A percentile compares a stretch with the other conserved stretches of the same genome.
Evolutionary conservation across 2,888 invertebrate species (phyloP).

Genomic region (Autographa gamma): DNA sequence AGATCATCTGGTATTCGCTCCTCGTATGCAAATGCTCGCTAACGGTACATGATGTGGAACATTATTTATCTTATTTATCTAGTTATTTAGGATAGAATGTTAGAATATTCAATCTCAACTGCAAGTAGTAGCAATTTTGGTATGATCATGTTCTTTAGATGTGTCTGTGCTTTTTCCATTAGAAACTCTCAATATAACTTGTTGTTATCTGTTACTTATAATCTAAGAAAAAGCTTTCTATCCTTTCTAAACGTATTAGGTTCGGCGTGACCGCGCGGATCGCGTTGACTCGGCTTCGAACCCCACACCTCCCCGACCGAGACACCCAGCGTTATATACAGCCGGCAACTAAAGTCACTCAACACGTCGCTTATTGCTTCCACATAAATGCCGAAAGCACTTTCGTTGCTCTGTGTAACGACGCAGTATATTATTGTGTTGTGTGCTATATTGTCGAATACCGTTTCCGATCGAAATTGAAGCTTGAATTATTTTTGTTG

Average conservation of each 20-base stretch:
- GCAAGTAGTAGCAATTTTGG: no score
- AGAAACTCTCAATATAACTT: background rate
- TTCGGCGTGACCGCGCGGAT: slow-evolving; percentile 3
- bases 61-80: background rate
- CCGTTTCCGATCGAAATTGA: slow-evolving; percentile 11
- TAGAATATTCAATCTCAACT: no score
- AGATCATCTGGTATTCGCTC: background rate
- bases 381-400: background rate
- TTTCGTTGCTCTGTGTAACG: background rate
- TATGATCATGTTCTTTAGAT: background rate
- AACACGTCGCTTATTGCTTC: background rate
- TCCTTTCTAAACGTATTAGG: background rate
- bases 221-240: background rate
- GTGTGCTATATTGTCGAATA: background rate
- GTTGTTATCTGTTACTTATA: background rate
- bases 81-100: no score
- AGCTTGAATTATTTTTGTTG: slow-evolving; percentile 9
- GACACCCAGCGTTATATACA: background rate
- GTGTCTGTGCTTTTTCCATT: background rate
- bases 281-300: slow-evolving; percentile 21
- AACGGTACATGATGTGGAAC: background rate
- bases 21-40: background rate
- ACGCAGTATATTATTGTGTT: slow-evolving; percentile 6
- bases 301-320: background rate
- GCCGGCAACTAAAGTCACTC: background rate